Conservation (phyloP, 2,888 invertebrate genomes). For the Mongoloraphidia duomilia region DNA sequence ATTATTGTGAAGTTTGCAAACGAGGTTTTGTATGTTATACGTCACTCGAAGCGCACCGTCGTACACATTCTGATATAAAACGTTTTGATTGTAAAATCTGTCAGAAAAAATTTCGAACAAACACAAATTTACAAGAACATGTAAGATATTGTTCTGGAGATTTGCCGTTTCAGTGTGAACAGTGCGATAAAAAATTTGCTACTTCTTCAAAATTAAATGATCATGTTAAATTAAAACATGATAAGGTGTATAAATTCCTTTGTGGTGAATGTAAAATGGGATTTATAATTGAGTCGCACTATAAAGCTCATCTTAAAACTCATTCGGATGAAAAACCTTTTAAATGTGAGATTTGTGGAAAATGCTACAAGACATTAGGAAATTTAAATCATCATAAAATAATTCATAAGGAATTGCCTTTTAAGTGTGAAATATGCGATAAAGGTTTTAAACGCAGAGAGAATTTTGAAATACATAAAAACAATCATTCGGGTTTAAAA, state of each 20-base stretch:
- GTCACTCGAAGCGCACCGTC: slow-evolving; percentile 8
- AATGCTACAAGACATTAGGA: slow-evolving; percentile 27
- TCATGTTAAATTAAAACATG: slow-evolving; percentile 26
- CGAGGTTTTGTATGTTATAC: slow-evolving; percentile 2
- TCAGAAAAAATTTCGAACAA: slow-evolving; percentile 23
- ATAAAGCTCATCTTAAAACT: slow-evolving; percentile 27
- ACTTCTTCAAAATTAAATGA: slow-evolving; percentile 25
- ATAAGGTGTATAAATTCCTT: slow-evolving; percentile 27
- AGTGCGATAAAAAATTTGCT: slow-evolving; percentile 26
- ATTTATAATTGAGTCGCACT: slow-evolving; percentile 27
- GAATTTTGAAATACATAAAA: slow-evolving; percentile 26
- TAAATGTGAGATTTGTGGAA: slow-evolving; percentile 24
- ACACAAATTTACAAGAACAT: slow-evolving; percentile 25
- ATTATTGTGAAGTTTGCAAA: slow-evolving; percentile 2
- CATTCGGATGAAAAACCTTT: slow-evolving; percentile 29
- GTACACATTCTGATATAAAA: slow-evolving; percentile 16
- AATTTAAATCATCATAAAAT: slow-evolving; percentile 30
- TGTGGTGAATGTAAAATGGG: slow-evolving; percentile 29
- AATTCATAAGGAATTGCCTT: slow-evolving; percentile 24
- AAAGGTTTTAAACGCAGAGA: slow-evolving; percentile 29
- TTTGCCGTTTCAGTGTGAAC: slow-evolving; percentile 23
- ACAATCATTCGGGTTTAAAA: slow-evolving; percentile 26
- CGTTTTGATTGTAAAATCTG: slow-evolving; percentile 24
- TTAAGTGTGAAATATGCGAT: slow-evolving; percentile 22
- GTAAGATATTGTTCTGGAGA: slow-evolving; percentile 25